phyloP scores from a whole-genome alignment of 2,797 vertebrate genomes.

The Poecilia velifera region DNA sequence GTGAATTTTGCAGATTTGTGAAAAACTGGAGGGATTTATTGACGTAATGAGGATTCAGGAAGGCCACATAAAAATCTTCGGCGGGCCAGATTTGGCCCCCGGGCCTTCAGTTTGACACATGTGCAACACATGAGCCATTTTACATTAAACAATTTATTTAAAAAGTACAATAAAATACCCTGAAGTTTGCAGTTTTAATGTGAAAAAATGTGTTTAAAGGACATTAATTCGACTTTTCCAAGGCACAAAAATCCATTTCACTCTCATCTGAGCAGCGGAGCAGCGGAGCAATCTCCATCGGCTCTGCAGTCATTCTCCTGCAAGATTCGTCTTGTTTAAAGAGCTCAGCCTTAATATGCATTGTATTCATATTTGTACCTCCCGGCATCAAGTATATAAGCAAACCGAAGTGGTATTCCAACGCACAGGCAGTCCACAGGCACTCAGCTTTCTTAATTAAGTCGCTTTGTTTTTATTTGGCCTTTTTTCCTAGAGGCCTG shows the following conservation, averaged over 20 bases:
- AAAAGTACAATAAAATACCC: not conserved
- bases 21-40: too few species aligned
- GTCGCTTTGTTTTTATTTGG: slow-evolving; percentile 80
- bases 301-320: not conserved
- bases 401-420: slow-evolving; percentile 43
- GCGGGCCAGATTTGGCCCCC: too few species aligned
- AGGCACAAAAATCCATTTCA: not conserved
- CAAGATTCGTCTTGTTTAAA: slow-evolving; percentile 21
- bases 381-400: slow-evolving; percentile 24
- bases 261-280: not conserved
- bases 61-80: too few species aligned
- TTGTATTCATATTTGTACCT: slow-evolving; percentile 37
- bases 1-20: too few species aligned
- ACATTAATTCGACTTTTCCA: not conserved
- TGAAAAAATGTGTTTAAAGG: not conserved
- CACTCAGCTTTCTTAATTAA: slow-evolving; percentile 80
- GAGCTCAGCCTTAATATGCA: slow-evolving; percentile 23
- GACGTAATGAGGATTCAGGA: too few species aligned
- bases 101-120: too few species aligned
- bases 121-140: too few species aligned
- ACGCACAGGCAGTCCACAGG: slow-evolving; percentile 67
- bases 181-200: not conserved
- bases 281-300: not conserved
- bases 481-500: slow-evolving; percentile 67
- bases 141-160: not conserved